Evolutionary conservation across 2,797 vertebrate genomes (phyloP).

Genomic region (Tiaroga cobitis): DNA sequence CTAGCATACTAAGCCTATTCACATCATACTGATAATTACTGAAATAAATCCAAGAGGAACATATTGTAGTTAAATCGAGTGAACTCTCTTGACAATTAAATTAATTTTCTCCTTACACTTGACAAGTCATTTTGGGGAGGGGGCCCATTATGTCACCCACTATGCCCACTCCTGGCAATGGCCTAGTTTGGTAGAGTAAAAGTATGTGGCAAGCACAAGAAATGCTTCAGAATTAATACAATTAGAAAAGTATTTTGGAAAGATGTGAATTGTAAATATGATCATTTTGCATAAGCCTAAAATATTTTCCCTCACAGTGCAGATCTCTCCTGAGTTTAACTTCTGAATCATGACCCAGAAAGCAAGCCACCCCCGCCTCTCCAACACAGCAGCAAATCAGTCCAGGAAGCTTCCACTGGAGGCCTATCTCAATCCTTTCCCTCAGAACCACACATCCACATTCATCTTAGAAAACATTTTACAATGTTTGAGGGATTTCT

Average conservation of each 20-base stretch:
- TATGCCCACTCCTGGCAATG: background rate
- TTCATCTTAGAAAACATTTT: slow-evolving; percentile 45
- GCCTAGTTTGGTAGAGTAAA: background rate
- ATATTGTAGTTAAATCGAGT: background rate
- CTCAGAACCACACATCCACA: slow-evolving; percentile 25
- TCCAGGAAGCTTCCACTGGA: slow-evolving; percentile 18
- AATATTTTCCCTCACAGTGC: slow-evolving; percentile 11
- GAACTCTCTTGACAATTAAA: background rate
- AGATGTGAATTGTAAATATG: background rate
- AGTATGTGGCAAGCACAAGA: background rate
- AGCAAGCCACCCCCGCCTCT: slow-evolving; percentile 37
- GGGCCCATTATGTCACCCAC: background rate
- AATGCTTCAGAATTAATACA: background rate
- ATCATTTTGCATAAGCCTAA: background rate
- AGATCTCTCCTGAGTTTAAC: slow-evolving; percentile 34
- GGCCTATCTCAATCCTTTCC: slow-evolving; percentile 34
- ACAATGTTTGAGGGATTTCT: slow-evolving; percentile 26
- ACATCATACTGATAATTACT: background rate
- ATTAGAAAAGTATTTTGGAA: background rate
- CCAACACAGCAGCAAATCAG: slow-evolving; percentile 11
- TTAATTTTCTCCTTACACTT: background rate
- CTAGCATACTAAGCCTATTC: background rate
- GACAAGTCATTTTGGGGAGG: background rate
- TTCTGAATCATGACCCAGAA: slow-evolving; percentile 43
- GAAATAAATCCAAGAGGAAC: slow-evolving; percentile 13